These are phyloP conservation scores for Marisa cornuarietis DNA, from an alignment of 1,140 invertebrate species.

Conservation along the genomic window DNA sequence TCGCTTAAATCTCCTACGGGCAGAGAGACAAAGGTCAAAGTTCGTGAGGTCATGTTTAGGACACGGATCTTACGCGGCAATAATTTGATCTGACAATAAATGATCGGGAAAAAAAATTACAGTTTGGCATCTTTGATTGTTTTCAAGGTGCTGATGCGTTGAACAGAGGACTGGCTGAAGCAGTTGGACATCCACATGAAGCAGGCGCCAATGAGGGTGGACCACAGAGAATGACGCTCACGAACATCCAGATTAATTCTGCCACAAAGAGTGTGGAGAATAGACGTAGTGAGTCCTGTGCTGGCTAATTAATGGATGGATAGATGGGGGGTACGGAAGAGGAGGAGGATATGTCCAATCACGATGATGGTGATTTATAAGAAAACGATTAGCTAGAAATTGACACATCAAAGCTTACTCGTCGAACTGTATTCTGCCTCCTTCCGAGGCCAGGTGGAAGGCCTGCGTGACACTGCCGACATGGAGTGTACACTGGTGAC, in stretches of 20 bases:
- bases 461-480: slow-evolving; percentile 23
- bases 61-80: too few species aligned
- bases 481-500: slow-evolving; percentile 20
- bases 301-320: too few species aligned
- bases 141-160: slow-evolving; percentile 35
- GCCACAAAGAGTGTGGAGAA: background rate
- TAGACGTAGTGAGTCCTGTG: too few species aligned
- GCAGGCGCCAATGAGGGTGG: slow-evolving; percentile 18
- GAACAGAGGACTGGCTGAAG: slow-evolving; percentile 41
- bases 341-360: background rate
- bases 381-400: too few species aligned
- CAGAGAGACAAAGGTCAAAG: too few species aligned
- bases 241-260: slow-evolving; percentile 33
- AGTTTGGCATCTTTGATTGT: slow-evolving; percentile 28
- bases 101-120: slow-evolving; percentile 17
- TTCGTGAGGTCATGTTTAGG: too few species aligned
- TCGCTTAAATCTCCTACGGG: too few species aligned
- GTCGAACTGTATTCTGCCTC: slow-evolving; percentile 24
- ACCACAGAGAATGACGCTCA: slow-evolving; percentile 32
- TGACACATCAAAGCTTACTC: slow-evolving; percentile 20
- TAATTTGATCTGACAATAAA: background rate
- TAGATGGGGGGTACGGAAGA: background rate
- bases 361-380: background rate
- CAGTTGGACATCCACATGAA: slow-evolving; percentile 40
- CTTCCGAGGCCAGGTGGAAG: slow-evolving; percentile 18